Evolutionary conservation across 2,888 invertebrate species (phyloP).

Genomic region (Apodemia duryi): DNA sequence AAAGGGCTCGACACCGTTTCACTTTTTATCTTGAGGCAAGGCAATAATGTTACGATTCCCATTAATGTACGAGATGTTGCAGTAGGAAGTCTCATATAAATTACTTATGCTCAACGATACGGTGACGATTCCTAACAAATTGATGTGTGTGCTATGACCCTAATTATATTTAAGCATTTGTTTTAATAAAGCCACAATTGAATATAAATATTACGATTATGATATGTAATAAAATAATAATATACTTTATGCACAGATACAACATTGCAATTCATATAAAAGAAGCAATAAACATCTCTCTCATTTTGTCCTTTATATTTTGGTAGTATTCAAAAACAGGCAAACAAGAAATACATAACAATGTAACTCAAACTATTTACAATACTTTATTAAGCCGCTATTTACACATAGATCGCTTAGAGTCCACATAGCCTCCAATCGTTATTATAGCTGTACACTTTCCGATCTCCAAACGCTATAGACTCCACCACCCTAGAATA

Average conservation of each 20-base stretch:
- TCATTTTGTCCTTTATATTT: neutral
- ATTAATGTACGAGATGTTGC: no score
- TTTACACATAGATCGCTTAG: slow-evolving; percentile 27
- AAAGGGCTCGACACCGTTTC: no score
- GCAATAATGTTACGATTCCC: no score
- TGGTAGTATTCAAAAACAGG: neutral
- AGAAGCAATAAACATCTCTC: neutral
- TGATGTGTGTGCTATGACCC: no score
- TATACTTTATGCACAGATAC: slow-evolving; percentile 1
- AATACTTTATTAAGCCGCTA: slow-evolving; percentile 11
- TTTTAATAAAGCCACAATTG: neutral
- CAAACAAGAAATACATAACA: neutral
- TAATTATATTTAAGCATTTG: no score
- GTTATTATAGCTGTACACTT: slow-evolving; percentile 30
- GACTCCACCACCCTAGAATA: slow-evolving; percentile 47
- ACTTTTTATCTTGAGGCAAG: no score
- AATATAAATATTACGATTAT: neutral
- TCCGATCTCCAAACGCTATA: slow-evolving; percentile 26
- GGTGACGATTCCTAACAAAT: no score
- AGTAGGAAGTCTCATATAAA: no score
- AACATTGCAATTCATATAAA: neutral
- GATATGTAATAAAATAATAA: neutral
- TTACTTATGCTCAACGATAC: no score
- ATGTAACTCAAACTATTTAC: slow-evolving; percentile 7
- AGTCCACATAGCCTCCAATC: slow-evolving; percentile 28